phyloP scores from a whole-genome alignment of 2,888 invertebrate genomes.

The Agrochola litura region DNA sequence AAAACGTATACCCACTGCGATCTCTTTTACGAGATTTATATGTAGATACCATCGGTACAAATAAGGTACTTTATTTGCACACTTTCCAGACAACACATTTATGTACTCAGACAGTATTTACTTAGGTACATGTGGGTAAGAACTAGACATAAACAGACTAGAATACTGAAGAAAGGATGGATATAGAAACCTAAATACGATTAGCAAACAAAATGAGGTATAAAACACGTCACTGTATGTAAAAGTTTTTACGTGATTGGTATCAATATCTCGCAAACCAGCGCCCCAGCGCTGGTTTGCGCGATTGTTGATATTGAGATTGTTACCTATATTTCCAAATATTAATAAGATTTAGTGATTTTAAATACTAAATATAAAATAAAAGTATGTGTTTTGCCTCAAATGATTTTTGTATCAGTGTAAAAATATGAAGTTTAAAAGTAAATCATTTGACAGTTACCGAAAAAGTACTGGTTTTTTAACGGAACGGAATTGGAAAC shows the following conservation, averaged over 20 bases:
- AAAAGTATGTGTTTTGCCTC: no score
- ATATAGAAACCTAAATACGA: slow-evolving; percentile 16
- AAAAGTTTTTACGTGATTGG: slow-evolving; percentile 10
- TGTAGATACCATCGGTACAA: not conserved
- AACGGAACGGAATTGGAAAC: no score
- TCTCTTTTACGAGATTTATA: slow-evolving; percentile 15
- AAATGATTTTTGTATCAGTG: no score
- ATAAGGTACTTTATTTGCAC: slow-evolving; percentile 30
- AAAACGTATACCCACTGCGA: not conserved
- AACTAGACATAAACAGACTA: slow-evolving; percentile 8
- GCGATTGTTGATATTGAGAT: no score
- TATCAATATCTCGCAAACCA: no score
- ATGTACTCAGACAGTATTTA: slow-evolving; percentile 11
- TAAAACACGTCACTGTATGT: not conserved
- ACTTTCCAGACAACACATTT: not conserved
- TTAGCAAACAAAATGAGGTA: slow-evolving; percentile 14
- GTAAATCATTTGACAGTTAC: no score
- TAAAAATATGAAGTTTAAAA: no score
- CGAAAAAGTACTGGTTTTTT: no score
- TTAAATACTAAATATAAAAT: no score
- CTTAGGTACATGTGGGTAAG: not conserved
- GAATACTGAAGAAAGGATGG: slow-evolving; percentile 1
- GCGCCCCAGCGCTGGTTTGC: no score
- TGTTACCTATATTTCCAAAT: no score
- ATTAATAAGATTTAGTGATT: no score